phyloP scores from a whole-genome alignment of 2,797 vertebrate species.

The Monodelphis domestica region DNA sequence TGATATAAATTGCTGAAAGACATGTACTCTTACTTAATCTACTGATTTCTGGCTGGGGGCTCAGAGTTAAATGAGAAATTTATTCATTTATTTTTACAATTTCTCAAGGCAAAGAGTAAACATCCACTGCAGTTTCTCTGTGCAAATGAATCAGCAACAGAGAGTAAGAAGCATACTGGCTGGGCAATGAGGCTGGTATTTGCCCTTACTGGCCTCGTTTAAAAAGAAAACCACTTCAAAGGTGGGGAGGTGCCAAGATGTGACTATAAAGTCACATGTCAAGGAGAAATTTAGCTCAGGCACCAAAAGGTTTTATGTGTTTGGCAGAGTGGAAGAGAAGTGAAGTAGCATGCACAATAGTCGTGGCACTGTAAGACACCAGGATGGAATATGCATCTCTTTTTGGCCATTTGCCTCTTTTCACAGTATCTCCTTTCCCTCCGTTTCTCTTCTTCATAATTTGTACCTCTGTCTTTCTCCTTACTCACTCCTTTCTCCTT shows the following conservation, averaged over 20 bases:
- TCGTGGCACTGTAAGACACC: background rate
- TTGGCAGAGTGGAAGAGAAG: background rate
- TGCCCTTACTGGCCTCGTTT: background rate
- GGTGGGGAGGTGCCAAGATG: background rate
- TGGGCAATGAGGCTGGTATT: background rate
- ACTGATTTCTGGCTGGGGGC: background rate
- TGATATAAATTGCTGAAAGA: background rate
- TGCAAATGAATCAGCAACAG: background rate
- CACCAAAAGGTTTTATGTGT: background rate
- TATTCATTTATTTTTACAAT: background rate
- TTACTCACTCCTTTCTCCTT: background rate
- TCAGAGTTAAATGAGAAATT: background rate
- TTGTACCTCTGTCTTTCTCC: background rate
- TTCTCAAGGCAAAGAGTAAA: background rate
- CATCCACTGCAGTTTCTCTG: background rate
- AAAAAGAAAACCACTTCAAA: background rate
- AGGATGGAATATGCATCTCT: background rate
- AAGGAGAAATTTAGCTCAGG: background rate
- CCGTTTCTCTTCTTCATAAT: background rate
- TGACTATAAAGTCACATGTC: background rate
- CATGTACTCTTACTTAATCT: background rate
- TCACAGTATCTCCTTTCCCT: background rate
- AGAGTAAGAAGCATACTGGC: background rate
- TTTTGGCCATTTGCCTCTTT: background rate
- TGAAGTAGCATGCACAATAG: background rate